Evolutionary conservation across 2,888 invertebrate genomes (phyloP).

Genomic region (Andrena bucephala): DNA sequence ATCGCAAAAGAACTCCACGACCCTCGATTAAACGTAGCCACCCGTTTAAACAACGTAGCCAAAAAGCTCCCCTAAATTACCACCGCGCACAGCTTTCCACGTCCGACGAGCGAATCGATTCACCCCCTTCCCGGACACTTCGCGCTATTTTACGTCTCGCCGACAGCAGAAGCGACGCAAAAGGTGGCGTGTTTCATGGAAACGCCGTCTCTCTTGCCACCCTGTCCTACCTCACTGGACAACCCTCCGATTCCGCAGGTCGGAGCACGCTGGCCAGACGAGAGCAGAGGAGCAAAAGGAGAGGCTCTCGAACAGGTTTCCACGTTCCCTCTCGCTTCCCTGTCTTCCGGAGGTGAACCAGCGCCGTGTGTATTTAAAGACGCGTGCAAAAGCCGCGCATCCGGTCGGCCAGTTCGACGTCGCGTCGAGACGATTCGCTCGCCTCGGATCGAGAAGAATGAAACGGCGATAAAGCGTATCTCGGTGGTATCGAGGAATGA

Average conservation of each 20-base stretch:
- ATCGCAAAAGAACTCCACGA: no score
- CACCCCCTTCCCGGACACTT: no score
- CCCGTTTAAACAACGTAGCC: no score
- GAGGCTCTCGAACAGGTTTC: constrained; percentile 41
- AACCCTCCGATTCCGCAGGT: constrained; percentile 11
- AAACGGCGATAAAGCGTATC: background rate
- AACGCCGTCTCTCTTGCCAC: constrained; percentile 8
- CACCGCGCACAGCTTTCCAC: no score
- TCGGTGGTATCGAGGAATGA: background rate
- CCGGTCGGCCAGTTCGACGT: constrained; percentile 36
- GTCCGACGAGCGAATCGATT: no score
- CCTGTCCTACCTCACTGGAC: constrained; percentile 56
- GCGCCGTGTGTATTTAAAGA: constrained; percentile 47
- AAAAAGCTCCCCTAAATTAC: no score
- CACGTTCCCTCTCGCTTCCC: constrained; percentile 53
- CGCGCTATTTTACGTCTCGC: background rate
- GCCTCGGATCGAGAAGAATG: constrained; percentile 23
- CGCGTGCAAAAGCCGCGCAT: constrained; percentile 40
- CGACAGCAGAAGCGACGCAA: background rate
- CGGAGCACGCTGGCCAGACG: constrained; percentile 26
- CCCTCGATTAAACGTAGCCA: no score
- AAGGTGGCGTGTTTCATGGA: background rate
- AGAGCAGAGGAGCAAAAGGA: constrained; percentile 45
- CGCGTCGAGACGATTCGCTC: constrained; percentile 46
- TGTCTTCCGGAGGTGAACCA: constrained; percentile 31